Conservation (phyloP, 92 coral and sea anemone species). For the Palythoa grandiflora region DNA sequence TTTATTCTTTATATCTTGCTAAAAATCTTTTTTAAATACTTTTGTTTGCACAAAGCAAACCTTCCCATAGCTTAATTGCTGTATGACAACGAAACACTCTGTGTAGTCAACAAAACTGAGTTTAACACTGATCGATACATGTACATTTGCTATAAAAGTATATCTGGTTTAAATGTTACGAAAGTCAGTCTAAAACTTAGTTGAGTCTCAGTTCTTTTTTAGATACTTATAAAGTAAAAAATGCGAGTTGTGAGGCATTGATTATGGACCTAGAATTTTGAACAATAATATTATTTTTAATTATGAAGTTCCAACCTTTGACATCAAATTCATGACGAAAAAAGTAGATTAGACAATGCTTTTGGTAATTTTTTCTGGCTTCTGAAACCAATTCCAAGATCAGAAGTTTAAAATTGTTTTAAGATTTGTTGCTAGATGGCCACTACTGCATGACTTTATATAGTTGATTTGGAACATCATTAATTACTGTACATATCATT, state of each 20-base stretch:
- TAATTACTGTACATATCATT: conserved; percentile 3
- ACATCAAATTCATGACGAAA: background rate
- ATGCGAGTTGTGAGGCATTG: background rate
- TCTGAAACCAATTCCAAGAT: background rate
- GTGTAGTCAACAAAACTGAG: background rate
- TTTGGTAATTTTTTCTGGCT: background rate
- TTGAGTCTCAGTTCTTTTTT: background rate
- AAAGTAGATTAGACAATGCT: background rate
- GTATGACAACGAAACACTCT: background rate
- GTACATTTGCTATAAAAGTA: background rate
- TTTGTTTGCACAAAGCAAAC: background rate
- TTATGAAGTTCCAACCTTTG: background rate
- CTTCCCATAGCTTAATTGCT: background rate
- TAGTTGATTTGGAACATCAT: background rate
- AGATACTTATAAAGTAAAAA: background rate
- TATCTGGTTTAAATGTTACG: background rate
- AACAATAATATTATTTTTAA: background rate
- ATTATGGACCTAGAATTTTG: background rate
- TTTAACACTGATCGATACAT: background rate
- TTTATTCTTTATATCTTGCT: background rate
- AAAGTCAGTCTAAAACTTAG: background rate
- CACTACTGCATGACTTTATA: background rate
- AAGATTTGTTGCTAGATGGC: background rate
- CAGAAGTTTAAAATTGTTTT: background rate
- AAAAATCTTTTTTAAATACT: background rate